These are phyloP conservation scores for Pygmarrhopalites habei DNA, from an alignment of 1,140 invertebrate genomes.

Conservation along the genomic window DNA sequence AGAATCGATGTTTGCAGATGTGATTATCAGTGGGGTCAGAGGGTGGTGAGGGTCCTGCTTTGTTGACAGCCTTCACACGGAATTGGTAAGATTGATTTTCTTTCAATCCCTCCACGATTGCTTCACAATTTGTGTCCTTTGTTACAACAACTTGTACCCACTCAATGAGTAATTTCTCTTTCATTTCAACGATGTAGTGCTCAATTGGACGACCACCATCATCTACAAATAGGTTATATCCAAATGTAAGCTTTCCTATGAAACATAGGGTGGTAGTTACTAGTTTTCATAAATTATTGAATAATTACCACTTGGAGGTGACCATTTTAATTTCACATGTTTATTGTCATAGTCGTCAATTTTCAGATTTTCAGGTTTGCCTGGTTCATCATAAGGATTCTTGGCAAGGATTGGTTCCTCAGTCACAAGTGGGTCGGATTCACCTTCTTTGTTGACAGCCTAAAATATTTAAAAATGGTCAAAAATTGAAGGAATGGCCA, in stretches of 20 bases:
- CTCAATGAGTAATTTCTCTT: conserved; percentile 83
- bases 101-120: conserved; percentile 77
- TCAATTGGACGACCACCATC: conserved; percentile 89
- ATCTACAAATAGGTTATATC: too few species aligned
- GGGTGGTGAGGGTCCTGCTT: conserved; percentile 76
- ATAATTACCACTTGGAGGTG: too few species aligned
- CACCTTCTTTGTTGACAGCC: conserved; percentile 96
- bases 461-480: too few species aligned
- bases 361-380: conserved; percentile 78
- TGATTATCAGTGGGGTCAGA: conserved; percentile 87
- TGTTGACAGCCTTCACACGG: conserved; percentile 83
- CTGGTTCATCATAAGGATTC: conserved; percentile 91
- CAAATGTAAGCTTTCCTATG: too few species aligned
- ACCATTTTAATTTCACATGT: conserved; percentile 84
- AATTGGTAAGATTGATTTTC: conserved; percentile 92
- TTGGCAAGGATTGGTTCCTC: conserved; percentile 80
- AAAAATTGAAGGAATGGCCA: too few species aligned
- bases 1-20: conserved; percentile 82
- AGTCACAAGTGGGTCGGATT: conserved; percentile 90
- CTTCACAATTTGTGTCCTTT: conserved; percentile 64
- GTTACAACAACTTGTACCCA: conserved; percentile 84
- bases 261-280: too few species aligned
- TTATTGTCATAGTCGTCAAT: conserved; percentile 91
- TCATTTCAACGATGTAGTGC: conserved; percentile 72
- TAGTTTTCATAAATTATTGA: too few species aligned